Percentiles rank a stretch among this genome's conserved stretches.
Evolutionary conservation across 2,797 vertebrate genomes (phyloP).

Genomic region (Myotis myotis): DNA sequence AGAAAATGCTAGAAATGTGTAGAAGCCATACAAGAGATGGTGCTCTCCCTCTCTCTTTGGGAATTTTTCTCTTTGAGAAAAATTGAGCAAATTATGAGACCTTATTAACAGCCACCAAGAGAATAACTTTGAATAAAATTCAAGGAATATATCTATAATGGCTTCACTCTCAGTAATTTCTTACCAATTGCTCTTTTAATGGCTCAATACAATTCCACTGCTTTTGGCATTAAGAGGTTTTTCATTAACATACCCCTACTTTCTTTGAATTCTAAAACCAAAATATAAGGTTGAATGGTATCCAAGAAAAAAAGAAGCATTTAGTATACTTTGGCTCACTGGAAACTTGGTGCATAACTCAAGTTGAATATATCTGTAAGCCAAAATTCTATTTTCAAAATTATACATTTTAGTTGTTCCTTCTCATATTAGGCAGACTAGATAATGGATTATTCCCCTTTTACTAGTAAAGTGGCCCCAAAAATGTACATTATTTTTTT

Average conservation of each 20-base stretch:
- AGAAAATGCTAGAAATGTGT: background rate
- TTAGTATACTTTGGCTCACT: background rate
- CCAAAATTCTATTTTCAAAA: slow-evolving; percentile 48
- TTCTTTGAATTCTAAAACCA: slow-evolving; percentile 55
- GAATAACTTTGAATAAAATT: slow-evolving; percentile 60
- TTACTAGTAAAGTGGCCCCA: background rate
- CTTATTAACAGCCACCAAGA: slow-evolving; percentile 41
- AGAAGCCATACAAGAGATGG: background rate
- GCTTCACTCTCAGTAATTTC: slow-evolving; percentile 42
- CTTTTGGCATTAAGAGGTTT: background rate
- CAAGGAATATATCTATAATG: slow-evolving; percentile 1
- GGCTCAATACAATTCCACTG: slow-evolving; percentile 24
- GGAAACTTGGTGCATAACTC: background rate
- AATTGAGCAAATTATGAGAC: slow-evolving; percentile 36
- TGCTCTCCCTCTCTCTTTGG: background rate
- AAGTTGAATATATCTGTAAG: background rate
- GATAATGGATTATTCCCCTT: background rate
- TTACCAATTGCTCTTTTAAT: slow-evolving; percentile 58
- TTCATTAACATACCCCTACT: slow-evolving; percentile 10
- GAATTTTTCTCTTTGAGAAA: slow-evolving; percentile 27
- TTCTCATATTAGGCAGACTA: background rate
- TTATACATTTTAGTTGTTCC: background rate
- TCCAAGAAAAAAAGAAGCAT: background rate
- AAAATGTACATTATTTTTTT: background rate
- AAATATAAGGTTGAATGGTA: background rate